Percentiles rank a stretch among this genome's conserved stretches.
These are phyloP conservation scores for Dufourea novaeangliae DNA, from an alignment of 1,140 invertebrate genomes.

Conservation along the genomic window DNA sequence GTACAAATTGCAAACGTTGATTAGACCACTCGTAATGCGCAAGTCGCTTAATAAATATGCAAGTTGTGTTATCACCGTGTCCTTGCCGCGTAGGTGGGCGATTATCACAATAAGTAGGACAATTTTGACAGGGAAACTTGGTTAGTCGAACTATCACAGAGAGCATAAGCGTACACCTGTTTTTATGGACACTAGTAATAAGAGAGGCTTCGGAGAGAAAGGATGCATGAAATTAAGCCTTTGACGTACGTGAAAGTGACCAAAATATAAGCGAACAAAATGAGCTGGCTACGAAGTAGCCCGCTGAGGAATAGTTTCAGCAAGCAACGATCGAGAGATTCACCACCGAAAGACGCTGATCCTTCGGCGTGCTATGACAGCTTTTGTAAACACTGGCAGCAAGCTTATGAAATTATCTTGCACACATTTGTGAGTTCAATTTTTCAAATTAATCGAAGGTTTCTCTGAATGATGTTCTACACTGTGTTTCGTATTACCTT, in stretches of 20 bases:
- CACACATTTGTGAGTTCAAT: conserved; percentile 83
- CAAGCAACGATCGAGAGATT: conserved; percentile 77
- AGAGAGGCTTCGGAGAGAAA: neutral
- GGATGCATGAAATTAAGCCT: conserved; percentile 8
- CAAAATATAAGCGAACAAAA: conserved; percentile 64
- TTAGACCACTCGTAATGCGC: conserved; percentile 31
- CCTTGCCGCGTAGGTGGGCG: conserved; percentile 36
- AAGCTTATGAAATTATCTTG: conserved; percentile 92
- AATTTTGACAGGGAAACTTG: conserved; percentile 34
- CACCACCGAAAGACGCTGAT: conserved; percentile 84
- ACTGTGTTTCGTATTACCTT: neutral
- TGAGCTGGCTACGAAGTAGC: conserved; percentile 86
- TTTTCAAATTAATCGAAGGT: conserved; percentile 16
- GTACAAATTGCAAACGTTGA: neutral
- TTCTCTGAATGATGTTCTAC: too few relatives aligned
- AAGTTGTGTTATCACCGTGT: conserved; percentile 43
- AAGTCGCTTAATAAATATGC: conserved; percentile 47
- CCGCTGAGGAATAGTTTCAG: conserved; percentile 83
- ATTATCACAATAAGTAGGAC: conserved; percentile 50
- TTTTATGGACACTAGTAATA: neutral
- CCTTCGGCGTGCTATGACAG: conserved; percentile 93
- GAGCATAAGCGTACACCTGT: neutral
- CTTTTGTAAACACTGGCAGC: conserved; percentile 97
- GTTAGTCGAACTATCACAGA: neutral
- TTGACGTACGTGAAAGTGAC: conserved; percentile 4